Percentiles rank a stretch among this genome's conserved stretches.
Evolutionary conservation across 1,140 invertebrate genomes (phyloP).

Genomic region (Caenorhabditis tropicalis): DNA sequence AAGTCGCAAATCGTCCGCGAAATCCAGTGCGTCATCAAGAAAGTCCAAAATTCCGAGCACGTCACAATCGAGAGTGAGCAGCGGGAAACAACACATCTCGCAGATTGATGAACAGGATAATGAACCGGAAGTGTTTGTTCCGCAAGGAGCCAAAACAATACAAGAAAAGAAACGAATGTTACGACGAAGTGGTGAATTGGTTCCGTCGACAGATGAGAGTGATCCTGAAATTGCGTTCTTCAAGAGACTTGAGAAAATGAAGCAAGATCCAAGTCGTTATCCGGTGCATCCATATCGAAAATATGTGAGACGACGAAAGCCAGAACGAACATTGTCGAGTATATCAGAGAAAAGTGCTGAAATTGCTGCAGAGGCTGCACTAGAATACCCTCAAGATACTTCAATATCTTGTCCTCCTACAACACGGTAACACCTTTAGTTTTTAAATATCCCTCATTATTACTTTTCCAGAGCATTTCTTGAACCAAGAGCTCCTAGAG

Average conservation of each 20-base stretch:
- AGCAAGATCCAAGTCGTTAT: background rate
- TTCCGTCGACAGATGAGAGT: slow-evolving; percentile 46
- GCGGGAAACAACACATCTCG: background rate
- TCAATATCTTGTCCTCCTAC: slow-evolving; percentile 51
- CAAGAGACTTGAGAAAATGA: background rate
- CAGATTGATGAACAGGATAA: slow-evolving; percentile 38
- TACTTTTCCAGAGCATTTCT: slow-evolving; percentile 14
- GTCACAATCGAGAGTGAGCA: background rate
- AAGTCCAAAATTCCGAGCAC: slow-evolving; percentile 3
- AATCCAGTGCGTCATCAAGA: slow-evolving; percentile 13
- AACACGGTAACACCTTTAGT: background rate
- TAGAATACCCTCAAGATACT: slow-evolving; percentile 25
- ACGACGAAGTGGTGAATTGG: slow-evolving; percentile 18
- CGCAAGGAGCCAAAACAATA: slow-evolving; percentile 17
- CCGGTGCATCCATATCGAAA: background rate
- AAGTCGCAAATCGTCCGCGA: slow-evolving; percentile 8
- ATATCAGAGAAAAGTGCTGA: slow-evolving; percentile 55
- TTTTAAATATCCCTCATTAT: background rate
- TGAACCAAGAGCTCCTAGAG: background rate
- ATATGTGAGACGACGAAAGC: background rate
- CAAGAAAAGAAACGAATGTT: background rate
- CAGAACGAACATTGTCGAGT: slow-evolving; percentile 42
- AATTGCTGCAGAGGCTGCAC: slow-evolving; percentile 45
- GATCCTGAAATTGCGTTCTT: slow-evolving; percentile 46
- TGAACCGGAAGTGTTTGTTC: slow-evolving; percentile 31